These are phyloP conservation scores for Cavia aperea DNA, from an alignment of 2,113 vertebrate species.

Conservation along the genomic window DNA sequence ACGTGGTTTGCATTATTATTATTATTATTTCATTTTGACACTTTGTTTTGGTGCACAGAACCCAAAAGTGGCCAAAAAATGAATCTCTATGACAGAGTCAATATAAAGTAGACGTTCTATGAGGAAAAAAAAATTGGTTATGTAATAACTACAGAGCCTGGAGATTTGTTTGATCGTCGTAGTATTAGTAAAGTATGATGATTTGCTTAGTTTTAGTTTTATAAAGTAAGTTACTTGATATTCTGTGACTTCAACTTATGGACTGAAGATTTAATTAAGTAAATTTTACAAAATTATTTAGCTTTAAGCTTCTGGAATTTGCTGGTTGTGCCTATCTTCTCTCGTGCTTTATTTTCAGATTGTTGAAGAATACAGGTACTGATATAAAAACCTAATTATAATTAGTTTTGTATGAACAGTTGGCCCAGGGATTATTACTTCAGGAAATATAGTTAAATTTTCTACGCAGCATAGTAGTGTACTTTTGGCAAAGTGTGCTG, in stretches of 20 bases:
- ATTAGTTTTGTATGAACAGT: conserved; percentile 5
- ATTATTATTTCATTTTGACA: background rate
- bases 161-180: background rate
- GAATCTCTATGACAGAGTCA: conserved; percentile 1
- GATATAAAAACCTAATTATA: background rate
- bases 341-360: conserved; percentile 7
- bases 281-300: background rate
- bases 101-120: conserved; percentile 7
- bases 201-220: conserved; percentile 19
- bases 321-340: background rate
- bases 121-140: conserved; percentile 1
- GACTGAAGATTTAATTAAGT: background rate
- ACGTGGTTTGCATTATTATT: conserved; percentile 11
- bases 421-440: background rate
- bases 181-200: background rate
- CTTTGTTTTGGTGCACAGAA: conserved; percentile 34
- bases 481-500: background rate
- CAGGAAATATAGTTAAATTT: background rate
- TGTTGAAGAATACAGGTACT: background rate
- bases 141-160: background rate
- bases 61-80: conserved; percentile 12
- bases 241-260: background rate
- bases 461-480: background rate
- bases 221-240: background rate
- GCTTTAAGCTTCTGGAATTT: background rate